Evolutionary conservation across 2,113 vertebrate genomes (phyloP).

Genomic region (Mirza zaza): DNA sequence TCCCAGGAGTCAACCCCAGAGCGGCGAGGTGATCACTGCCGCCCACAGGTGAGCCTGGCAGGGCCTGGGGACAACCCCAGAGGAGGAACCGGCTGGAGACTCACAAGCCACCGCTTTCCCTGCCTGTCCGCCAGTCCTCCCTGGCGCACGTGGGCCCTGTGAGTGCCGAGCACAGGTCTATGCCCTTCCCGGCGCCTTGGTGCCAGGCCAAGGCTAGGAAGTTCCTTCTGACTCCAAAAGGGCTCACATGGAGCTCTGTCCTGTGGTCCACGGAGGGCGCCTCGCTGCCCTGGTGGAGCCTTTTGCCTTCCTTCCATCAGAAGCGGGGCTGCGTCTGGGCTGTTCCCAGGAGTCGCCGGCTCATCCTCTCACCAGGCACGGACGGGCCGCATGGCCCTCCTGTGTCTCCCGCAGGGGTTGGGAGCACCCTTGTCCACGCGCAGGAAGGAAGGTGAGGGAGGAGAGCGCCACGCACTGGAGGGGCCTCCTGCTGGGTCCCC

Average conservation of each 20-base stretch:
- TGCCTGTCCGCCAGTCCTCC: background rate
- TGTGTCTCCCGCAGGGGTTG: background rate
- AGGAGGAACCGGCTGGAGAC: background rate
- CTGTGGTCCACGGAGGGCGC: background rate
- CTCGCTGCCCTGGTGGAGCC: background rate
- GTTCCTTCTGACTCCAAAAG: background rate
- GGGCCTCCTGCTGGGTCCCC: background rate
- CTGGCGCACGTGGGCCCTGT: background rate
- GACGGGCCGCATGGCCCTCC: background rate
- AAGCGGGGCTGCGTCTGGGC: background rate
- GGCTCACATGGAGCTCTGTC: background rate
- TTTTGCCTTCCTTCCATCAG: background rate
- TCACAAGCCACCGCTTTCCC: background rate
- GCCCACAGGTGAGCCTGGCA: no score
- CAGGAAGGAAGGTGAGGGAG: background rate
- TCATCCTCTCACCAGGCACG: background rate
- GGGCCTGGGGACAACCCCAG: background rate
- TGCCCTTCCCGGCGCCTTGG: background rate
- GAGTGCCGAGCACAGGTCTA: background rate
- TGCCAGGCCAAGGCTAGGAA: background rate
- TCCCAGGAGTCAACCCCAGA: background rate
- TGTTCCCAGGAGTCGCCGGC: background rate
- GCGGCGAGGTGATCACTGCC: background rate
- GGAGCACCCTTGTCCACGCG: background rate
- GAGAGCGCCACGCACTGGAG: no score